Evolutionary conservation across 2,113 vertebrate species (phyloP).

Genomic region (Triplophysa siluroides): DNA sequence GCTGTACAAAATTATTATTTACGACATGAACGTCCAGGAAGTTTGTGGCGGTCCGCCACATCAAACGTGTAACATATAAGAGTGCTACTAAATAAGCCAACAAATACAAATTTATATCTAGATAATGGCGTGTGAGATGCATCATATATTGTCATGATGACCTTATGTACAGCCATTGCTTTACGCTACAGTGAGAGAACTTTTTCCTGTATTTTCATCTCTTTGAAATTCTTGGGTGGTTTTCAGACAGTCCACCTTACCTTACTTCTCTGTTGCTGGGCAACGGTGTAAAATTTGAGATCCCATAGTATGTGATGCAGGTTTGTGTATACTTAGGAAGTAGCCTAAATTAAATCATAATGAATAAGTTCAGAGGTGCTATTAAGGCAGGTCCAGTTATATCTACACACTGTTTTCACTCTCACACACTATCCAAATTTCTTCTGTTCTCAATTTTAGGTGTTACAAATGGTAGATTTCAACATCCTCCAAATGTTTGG

Average conservation of each 20-base stretch:
- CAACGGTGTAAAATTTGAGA: constrained; percentile 67
- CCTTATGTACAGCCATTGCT: not conserved
- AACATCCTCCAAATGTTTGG: not conserved
- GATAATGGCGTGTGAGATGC: constrained; percentile 52
- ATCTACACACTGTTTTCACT: not conserved
- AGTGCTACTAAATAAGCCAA: constrained; percentile 33
- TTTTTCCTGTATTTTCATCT: constrained; percentile 29
- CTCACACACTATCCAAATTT: not conserved
- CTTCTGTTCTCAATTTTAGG: not conserved
- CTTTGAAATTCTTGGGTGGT: constrained; percentile 47
- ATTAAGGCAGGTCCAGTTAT: constrained; percentile 15
- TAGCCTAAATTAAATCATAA: not conserved
- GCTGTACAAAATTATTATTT: constrained; percentile 57
- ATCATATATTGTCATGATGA: constrained; percentile 4
- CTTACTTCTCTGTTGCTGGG: constrained; percentile 71
- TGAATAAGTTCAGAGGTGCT: not conserved
- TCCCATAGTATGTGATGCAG: constrained; percentile 46
- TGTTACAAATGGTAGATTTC: not conserved
- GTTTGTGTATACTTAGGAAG: not conserved
- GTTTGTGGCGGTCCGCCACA: constrained; percentile 37
- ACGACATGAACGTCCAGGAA: constrained; percentile 55
- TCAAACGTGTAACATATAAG: constrained; percentile 32
- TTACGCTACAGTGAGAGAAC: constrained; percentile 68
- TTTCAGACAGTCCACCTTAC: constrained; percentile 36
- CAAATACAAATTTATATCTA: constrained; percentile 38